These are phyloP conservation scores for Distichodus sexfasciatus DNA, from an alignment of 2,797 vertebrate genomes.

Conservation along the genomic window DNA sequence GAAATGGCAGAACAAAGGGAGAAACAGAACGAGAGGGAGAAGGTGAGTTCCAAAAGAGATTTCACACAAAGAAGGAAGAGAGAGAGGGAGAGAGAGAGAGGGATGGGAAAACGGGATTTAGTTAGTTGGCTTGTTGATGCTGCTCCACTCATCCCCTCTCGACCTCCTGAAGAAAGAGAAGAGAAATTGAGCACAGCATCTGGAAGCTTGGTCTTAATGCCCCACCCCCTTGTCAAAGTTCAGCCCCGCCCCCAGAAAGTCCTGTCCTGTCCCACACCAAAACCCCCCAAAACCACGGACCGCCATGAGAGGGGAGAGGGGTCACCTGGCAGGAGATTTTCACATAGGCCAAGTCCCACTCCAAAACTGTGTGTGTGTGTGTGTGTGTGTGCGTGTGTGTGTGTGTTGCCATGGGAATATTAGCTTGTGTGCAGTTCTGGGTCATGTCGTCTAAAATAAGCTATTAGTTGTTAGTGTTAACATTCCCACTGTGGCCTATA, in stretches of 20 bases:
- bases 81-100: conserved; percentile 14
- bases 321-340: conserved; percentile 70
- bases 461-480: conserved; percentile 65
- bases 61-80: conserved; percentile 6
- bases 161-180: conserved; percentile 65
- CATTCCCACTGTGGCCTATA: conserved; percentile 61
- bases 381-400: conserved; percentile 39
- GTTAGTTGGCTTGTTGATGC: background rate
- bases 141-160: conserved; percentile 33
- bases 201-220: conserved; percentile 26
- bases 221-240: conserved; percentile 32
- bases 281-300: conserved; percentile 57
- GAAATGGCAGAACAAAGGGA: conserved; percentile 9
- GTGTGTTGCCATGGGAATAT: conserved; percentile 72
- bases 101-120: background rate
- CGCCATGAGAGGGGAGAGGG: conserved; percentile 59
- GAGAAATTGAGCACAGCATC: conserved; percentile 65
- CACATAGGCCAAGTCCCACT: conserved; percentile 66
- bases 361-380: conserved; percentile 4
- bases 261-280: conserved; percentile 19
- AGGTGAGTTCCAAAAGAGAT: conserved; percentile 34
- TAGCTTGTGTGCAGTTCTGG: conserved; percentile 58
- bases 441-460: conserved; percentile 68
- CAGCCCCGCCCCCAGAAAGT: conserved; percentile 26
- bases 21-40: conserved; percentile 5